phyloP scores from a whole-genome alignment of 2,113 vertebrate species.

The Ictalurus punctatus region DNA sequence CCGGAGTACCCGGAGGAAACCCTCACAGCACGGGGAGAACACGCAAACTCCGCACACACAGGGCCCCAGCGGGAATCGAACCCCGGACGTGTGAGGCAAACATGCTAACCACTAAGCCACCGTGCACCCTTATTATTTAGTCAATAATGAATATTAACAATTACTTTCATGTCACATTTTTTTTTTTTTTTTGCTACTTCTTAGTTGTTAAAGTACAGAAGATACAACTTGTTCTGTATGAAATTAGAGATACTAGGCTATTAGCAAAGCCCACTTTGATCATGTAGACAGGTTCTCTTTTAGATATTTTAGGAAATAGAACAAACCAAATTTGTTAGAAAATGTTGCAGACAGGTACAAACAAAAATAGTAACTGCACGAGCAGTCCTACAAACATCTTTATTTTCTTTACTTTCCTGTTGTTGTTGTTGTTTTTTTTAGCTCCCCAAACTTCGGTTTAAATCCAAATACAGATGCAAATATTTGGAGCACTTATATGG shows the following conservation, averaged over 20 bases:
- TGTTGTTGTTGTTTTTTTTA: neutral
- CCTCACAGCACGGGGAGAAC: no score
- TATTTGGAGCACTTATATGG: neutral
- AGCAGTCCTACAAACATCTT: neutral
- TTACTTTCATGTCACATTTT: neutral
- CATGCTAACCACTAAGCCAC: no score
- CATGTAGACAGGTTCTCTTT: neutral
- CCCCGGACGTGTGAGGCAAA: no score
- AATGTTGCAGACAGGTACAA: neutral
- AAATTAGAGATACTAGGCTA: neutral
- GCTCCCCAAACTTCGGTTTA: neutral
- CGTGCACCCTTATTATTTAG: neutral
- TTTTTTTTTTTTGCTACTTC: neutral
- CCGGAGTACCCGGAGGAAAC: no score
- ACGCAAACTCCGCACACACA: no score
- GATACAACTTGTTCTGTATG: neutral
- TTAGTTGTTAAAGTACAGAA: neutral
- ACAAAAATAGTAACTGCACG: neutral
- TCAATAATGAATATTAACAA: neutral
- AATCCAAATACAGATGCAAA: neutral
- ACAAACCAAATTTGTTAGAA: neutral
- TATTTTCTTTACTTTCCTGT: neutral
- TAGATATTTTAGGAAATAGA: neutral
- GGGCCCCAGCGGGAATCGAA: no score
- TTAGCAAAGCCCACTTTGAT: neutral